These are phyloP conservation scores for Oppia nitens DNA, from an alignment of 1,140 invertebrate species.

Conservation along the genomic window DNA sequence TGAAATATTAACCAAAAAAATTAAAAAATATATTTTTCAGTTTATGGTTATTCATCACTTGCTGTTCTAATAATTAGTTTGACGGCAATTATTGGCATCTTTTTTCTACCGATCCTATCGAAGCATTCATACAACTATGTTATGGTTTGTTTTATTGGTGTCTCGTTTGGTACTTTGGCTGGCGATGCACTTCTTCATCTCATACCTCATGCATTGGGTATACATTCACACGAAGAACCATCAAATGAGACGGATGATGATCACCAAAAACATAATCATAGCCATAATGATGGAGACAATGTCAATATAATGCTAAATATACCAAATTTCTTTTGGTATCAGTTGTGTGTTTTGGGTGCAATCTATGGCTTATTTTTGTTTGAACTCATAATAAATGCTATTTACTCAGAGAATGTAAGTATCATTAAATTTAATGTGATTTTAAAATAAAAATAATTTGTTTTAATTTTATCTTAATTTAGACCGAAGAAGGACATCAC, in stretches of 20 bases:
- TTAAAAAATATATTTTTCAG: slow-evolving; percentile 19
- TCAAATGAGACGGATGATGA: slow-evolving; percentile 13
- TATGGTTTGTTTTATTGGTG: slow-evolving; percentile 29
- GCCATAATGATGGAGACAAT: slow-evolving; percentile 17
- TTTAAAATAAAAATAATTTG: too few relatives aligned
- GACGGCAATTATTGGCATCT: slow-evolving; percentile 24
- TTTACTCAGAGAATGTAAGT: slow-evolving; percentile 10
- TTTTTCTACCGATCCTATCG: slow-evolving; percentile 24
- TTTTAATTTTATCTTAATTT: too few relatives aligned
- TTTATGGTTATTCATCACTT: slow-evolving; percentile 28
- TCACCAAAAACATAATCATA: slow-evolving; percentile 1
- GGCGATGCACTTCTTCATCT: slow-evolving; percentile 33
- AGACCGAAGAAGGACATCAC: too few relatives aligned
- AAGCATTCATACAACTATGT: slow-evolving; percentile 22
- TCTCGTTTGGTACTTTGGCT: slow-evolving; percentile 32
- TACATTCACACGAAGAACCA: slow-evolving; percentile 19
- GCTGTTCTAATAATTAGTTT: slow-evolving; percentile 27
- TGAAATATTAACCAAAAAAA: background rate
- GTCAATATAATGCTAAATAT: slow-evolving; percentile 17
- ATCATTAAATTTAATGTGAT: too few relatives aligned
- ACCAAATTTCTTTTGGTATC: slow-evolving; percentile 21
- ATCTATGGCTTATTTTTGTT: slow-evolving; percentile 27
- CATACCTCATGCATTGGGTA: slow-evolving; percentile 27
- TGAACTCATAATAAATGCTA: slow-evolving; percentile 22
- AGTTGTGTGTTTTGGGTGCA: slow-evolving; percentile 24